Evolutionary conservation across 35 echinoderm and acorn worm species (phyloP).

Genomic region (Apostichopus parvimensis): DNA sequence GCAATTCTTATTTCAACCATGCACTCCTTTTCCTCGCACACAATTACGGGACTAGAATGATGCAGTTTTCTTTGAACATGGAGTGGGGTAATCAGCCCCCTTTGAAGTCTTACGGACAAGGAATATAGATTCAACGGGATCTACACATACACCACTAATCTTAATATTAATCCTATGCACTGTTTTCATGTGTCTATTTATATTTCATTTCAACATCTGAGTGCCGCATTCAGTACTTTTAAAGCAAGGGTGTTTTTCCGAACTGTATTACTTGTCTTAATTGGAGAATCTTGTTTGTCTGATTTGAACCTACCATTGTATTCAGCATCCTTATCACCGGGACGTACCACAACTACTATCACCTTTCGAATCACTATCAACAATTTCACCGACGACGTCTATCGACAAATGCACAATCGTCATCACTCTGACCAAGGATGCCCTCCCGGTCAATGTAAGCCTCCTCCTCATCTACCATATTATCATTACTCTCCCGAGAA

Average conservation of each 20-base stretch:
- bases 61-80: conserved; percentile 41
- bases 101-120: conserved; percentile 14
- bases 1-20: conserved; percentile 28
- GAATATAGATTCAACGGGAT: conserved; percentile 23
- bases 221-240: no score
- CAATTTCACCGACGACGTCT: no score
- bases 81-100: conserved; percentile 37
- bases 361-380: no score
- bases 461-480: no score
- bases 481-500: no score
- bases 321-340: background rate
- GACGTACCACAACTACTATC: no score
- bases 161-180: background rate
- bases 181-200: conserved; percentile 29
- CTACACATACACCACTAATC: conserved; percentile 25
- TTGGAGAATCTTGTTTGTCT: background rate
- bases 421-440: no score
- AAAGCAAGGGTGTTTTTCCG: background rate
- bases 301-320: conserved; percentile 1
- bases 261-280: background rate
- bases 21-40: conserved; percentile 17
- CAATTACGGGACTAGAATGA: background rate
- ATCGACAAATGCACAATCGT: no score
- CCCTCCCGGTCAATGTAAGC: no score
- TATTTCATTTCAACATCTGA: conserved; percentile 15